Base-by-base conservation (phyloP, 2,888 invertebrate species). In the Acleris holmiana region DNA sequence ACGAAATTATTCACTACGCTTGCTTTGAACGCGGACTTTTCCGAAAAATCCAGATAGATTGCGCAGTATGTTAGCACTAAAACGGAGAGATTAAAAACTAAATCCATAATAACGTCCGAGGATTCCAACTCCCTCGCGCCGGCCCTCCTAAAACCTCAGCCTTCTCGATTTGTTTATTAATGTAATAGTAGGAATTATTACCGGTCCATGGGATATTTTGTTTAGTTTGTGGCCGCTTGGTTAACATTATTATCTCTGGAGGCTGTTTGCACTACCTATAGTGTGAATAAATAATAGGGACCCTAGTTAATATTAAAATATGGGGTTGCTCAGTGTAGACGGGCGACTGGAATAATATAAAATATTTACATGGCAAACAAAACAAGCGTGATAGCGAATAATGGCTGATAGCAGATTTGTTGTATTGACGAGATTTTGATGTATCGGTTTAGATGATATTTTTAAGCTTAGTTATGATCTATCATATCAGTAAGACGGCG, bases 241-340 rank as follows among this genome's bases (percentile, higher is more conserved):
- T 86, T 84, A 80, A 82, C 80, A 84, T 65, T 65, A 65, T 60
- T 65, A 65, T 83, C 82, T 80, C 77, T 71, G 74, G 77, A 69
- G 74, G 75, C 71, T 79, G 80, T 84, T 85, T 84, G 80, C 77
- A 75, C 66, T 78, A 74, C 76, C 76, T 74, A 77, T 79, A 76
- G 79, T 81, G 76, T 90, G 86, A 91, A 91, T 91, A 86, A 90
- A 87, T 88, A 86, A 90, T 86, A 73, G 72, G 76, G 80, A 71
- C 83, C 82, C 85, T 78, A 82, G 84, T 87, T 84, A 87, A 85
- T 86, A 87, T 87, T 88, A 79, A 86, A 83, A 74, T 75, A 68
- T 65, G 66, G 69, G 69, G 68, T 66, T 40, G 71, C 50, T 70
- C 67, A 70, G 67, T 71, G 68, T 68, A 78, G 70, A 77, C 77